Conservation (phyloP, 2,888 invertebrate species). For the Sarcophaga caerulescens region DNA sequence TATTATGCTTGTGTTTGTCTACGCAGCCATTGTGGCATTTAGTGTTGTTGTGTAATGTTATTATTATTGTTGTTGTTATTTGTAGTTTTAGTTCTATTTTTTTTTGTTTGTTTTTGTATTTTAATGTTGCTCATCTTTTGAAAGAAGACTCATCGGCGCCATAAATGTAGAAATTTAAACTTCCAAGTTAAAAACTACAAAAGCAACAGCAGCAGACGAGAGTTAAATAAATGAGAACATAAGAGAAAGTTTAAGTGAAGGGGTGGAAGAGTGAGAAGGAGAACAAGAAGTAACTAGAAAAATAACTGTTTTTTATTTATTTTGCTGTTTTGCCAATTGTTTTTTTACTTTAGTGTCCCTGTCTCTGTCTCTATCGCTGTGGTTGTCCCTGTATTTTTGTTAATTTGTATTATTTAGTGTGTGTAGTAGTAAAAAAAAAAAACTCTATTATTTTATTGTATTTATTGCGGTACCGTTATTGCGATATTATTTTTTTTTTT, state of each 20-base stretch:
- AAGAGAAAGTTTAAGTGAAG: too few species aligned
- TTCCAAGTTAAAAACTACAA: background rate
- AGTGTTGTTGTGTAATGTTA: background rate
- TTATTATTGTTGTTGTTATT: background rate
- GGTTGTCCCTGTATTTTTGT: background rate
- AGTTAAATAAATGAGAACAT: background rate
- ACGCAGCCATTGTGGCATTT: conserved; percentile 64
- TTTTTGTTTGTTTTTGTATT: background rate
- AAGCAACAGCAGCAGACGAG: background rate
- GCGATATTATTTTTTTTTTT: background rate
- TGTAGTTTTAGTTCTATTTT: conserved; percentile 17
- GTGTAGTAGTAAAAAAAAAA: conserved; percentile 17
- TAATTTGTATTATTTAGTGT: conserved; percentile 50
- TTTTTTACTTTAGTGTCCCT: background rate
- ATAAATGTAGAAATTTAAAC: conserved; percentile 27
- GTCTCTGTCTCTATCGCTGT: conserved; percentile 17
- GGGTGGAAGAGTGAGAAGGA: too few species aligned
- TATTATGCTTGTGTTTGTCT: conserved; percentile 48
- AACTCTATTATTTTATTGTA: conserved; percentile 5
- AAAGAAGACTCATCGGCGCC: conserved; percentile 64
- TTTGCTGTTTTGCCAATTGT: background rate
- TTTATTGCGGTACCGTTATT: background rate
- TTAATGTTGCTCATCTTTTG: conserved; percentile 44
- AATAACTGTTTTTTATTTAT: conserved; percentile 17
- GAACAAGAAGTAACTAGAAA: background rate